Base-by-base conservation (phyloP, 2,797 vertebrate species). In the Petrocephalus schoutedeni region DNA sequence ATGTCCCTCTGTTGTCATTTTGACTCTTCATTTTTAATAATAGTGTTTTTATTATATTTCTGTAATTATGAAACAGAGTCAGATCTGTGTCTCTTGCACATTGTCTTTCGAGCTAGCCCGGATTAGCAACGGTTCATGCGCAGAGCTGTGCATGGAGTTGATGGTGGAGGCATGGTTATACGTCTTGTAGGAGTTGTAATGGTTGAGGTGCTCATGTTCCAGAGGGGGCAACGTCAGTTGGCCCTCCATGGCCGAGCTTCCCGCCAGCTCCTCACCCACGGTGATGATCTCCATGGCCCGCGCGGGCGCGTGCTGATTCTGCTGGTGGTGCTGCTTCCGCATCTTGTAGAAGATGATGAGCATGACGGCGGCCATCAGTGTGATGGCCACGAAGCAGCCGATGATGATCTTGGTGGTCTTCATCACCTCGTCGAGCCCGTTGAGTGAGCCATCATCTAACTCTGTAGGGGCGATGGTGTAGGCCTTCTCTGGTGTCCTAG, bases 331-430 rank as follows among this genome's bases (percentile, higher is more conserved):
- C 93, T 99, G 98, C 91, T 99, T 99, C 90, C 98, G 97, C 98
- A 99, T 99, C 95, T 99, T 99, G 95, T 99, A 99, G 96, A 99
- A 99, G 93, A 99, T 99, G 84, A 99, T 98, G 90, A 99, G 94
- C 98, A 99, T 99, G 93, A 99, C 98, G 0, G 98, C 98, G 64
- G 98, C 98, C 98, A 99, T 99, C 5, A 99, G 97, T 1, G 98
- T 99, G 93, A 99, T 99, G 92, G 98, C 98, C 90, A 99, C 98
- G 90, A 99, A 99, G 96, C 98, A 99, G 93, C 98, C 98, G 89
- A 99, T 99, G 91, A 99, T 99, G 93, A 99, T 99, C 96, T 99
- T 99, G 90, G 98, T 99, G 58, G 98, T 99, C 94, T 99, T 99
- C 98, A 99, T 99, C 89, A 99, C 98, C 94, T 99, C 98, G 89